phyloP scores from a whole-genome alignment of 2,113 vertebrate genomes.

The Clarias gariepinus region DNA sequence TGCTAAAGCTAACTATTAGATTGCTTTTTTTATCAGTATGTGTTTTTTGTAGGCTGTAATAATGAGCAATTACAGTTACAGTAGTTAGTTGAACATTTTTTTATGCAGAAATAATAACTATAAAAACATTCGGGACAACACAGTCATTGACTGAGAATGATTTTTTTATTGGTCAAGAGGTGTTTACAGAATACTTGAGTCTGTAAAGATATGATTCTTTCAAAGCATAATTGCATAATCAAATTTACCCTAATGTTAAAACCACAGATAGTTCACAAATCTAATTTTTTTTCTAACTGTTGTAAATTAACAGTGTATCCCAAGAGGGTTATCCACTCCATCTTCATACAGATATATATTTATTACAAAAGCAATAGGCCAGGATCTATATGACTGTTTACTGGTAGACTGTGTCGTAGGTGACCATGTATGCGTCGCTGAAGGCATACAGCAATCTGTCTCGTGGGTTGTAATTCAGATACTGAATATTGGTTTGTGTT shows the following conservation, averaged over 20 bases:
- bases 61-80: too few species aligned
- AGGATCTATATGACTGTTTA: neutral
- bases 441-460: constrained; percentile 69
- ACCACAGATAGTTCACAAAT: too few species aligned
- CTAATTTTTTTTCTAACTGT: too few species aligned
- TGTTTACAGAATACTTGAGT: neutral
- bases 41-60: too few species aligned
- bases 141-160: neutral
- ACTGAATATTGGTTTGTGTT: constrained; percentile 63
- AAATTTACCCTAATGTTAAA: too few species aligned
- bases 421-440: constrained; percentile 51
- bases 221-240: too few species aligned
- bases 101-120: too few species aligned
- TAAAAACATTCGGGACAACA: neutral
- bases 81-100: too few species aligned
- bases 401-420: constrained; percentile 35
- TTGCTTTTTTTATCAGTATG: too few species aligned
- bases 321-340: neutral
- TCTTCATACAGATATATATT: neutral
- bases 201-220: neutral
- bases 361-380: too few species aligned
- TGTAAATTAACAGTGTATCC: too few species aligned
- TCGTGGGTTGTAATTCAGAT: constrained; percentile 72
- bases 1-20: too few species aligned
- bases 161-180: constrained; percentile 6